Base-by-base conservation (phyloP, 2,888 invertebrate species). In the Ecliptopera silaceata region DNA sequence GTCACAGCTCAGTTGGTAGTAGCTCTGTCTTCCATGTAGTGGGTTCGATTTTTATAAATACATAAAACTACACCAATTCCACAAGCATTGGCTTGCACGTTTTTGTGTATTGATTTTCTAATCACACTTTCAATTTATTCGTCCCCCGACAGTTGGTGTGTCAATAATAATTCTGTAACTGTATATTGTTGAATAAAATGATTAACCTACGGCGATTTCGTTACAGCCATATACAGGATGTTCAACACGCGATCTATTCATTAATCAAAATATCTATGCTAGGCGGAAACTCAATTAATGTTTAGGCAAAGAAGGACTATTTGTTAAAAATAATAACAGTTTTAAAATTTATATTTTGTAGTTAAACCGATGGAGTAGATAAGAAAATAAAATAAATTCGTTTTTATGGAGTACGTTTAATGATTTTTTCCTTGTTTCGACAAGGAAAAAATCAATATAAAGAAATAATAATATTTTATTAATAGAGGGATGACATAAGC, bases 121-220 rank as follows among this genome's bases (percentile, higher is more conserved):
- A 82, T 86, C 82, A 82, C 73, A 80, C 76, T 77, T 80, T 78
- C 76, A 79, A 82, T 84, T 79, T 75, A 71, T 70, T 64, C 58
- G 63, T 77, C 84, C 86, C 84, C 68, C 71, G 77, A 81, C 88
- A 88, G 83, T 88, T 88, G 87, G 85, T 77, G 69, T 82, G 85
- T 88, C 88, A 88, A 86, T 88, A 89, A 87, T 88, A 87, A 88
- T 85, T 82, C 79, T 65, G 72, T 87, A 87, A 89, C 83, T 65
- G 82, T 83, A 88, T 81, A 88, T 82, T 81, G 85, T 82, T 86
- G 87, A 86, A 89, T 90, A 83, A 88, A 89, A 89, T 88, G 87
- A 90, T 90, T 89, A 90, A 88, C 87, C 87, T 82, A 69, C 75
- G 74, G 72, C 71, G 70, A 75, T 70, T 71, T 71, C 65, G 74